phyloP scores from a whole-genome alignment of 2,113 vertebrate species.

The Cavia aperea region DNA sequence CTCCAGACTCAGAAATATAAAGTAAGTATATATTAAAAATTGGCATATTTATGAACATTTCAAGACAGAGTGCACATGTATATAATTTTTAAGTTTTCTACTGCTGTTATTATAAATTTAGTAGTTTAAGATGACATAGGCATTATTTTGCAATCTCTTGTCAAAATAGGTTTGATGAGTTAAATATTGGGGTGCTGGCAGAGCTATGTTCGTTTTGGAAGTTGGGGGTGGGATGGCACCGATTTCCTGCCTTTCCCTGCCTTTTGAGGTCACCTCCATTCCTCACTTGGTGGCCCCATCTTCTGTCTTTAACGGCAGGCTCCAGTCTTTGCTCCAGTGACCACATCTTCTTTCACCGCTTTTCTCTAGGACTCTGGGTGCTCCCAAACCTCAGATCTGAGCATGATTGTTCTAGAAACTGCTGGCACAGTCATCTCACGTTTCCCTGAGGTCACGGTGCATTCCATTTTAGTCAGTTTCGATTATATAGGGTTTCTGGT shows the following conservation, averaged over 20 bases:
- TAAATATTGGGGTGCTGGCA: neutral
- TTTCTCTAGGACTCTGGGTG: neutral
- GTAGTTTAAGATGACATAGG: neutral
- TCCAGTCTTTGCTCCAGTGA: rapidly evolving
- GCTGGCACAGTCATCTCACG: rapidly evolving
- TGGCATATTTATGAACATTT: neutral
- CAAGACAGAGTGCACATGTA: neutral
- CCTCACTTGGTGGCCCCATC: rapidly evolving
- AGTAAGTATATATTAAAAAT: neutral
- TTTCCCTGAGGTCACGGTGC: neutral
- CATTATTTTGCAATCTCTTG: neutral
- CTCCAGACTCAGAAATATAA: neutral
- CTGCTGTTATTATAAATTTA: neutral
- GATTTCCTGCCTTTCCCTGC: rapidly evolving
- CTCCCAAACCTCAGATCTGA: rapidly evolving
- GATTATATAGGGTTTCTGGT: neutral
- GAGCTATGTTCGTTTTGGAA: neutral
- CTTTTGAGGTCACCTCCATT: rapidly evolving
- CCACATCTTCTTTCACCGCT: neutral
- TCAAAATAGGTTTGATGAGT: neutral
- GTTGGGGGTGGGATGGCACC: no score
- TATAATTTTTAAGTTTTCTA: neutral
- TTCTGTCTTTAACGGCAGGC: rapidly evolving
- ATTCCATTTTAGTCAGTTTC: neutral
- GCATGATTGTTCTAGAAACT: rapidly evolving